Evolutionary conservation across 2,888 invertebrate genomes (phyloP).

Genomic region (Drosophila nigritarsus): DNA sequence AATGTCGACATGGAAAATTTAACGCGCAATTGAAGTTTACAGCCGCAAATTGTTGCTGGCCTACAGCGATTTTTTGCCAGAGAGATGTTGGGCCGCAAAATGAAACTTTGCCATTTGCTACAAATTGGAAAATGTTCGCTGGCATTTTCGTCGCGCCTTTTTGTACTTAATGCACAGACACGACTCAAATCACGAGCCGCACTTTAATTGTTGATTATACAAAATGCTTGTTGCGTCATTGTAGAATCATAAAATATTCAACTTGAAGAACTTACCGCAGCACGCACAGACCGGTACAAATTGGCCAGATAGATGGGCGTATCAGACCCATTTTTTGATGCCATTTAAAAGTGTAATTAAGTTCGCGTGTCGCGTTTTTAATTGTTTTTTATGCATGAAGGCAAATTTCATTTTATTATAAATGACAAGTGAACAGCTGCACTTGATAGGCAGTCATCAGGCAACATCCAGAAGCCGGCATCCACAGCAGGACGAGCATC

Average conservation of each 20-base stretch:
- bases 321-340: conserved; percentile 35
- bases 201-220: conserved; percentile 72
- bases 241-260: conserved; percentile 60
- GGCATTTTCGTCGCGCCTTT: conserved; percentile 22
- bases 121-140: conserved; percentile 60
- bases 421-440: conserved; percentile 20
- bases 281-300: conserved; percentile 19
- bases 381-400: conserved; percentile 82
- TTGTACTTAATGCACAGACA: conserved; percentile 59
- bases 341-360: conserved; percentile 81
- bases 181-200: conserved; percentile 52
- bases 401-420: conserved; percentile 58
- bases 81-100: conserved; percentile 31
- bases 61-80: conserved; percentile 23
- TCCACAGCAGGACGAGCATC: not conserved
- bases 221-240: conserved; percentile 47
- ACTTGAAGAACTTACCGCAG: conserved; percentile 45
- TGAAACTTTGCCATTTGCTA: conserved; percentile 67
- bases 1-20: conserved; percentile 70
- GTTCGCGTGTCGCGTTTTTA: conserved; percentile 78
- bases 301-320: conserved; percentile 12
- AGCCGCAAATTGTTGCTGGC: conserved; percentile 58
- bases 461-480: not conserved
- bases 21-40: conserved; percentile 80
- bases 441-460: conserved; percentile 23